Evolutionary conservation across 2,797 vertebrate genomes (phyloP).

Genomic region (Microcaecilia unicolor): DNA sequence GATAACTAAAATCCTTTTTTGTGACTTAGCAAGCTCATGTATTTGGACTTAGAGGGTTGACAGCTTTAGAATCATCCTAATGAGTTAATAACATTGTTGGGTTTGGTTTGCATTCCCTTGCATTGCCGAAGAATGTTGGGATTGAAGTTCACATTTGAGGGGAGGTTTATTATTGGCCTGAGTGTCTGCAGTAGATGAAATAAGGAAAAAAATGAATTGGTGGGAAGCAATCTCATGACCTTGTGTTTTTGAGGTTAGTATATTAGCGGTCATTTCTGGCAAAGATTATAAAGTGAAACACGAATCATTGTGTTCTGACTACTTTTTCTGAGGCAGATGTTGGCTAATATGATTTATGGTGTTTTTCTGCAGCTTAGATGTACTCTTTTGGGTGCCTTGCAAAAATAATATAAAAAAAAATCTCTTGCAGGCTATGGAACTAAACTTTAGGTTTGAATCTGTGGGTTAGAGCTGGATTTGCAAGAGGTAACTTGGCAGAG

Average conservation of each 20-base stretch:
- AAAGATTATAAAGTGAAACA: conserved; percentile 6
- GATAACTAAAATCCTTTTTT: too few species aligned
- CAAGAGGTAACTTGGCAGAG: background rate
- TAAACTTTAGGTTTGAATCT: background rate
- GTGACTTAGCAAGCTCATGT: too few species aligned
- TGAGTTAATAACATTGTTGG: too few species aligned
- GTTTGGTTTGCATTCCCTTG: background rate
- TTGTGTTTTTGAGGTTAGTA: conserved; percentile 8
- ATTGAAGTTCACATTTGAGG: background rate
- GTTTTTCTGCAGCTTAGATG: conserved; percentile 12
- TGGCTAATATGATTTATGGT: conserved; percentile 9
- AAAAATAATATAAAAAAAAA: conserved; percentile 3
- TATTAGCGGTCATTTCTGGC: background rate
- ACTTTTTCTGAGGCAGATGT: conserved; percentile 8
- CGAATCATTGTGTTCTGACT: too few species aligned
- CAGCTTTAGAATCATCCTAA: too few species aligned
- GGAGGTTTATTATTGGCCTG: background rate
- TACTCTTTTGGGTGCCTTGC: conserved; percentile 15
- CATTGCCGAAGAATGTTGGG: background rate
- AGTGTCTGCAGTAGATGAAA: background rate
- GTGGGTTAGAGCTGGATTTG: background rate
- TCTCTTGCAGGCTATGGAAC: background rate
- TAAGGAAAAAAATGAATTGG: background rate
- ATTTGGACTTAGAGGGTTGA: too few species aligned
- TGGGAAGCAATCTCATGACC: background rate